Evolutionary conservation across 2,888 invertebrate species (phyloP).

Genomic region (Archips xylosteana): DNA sequence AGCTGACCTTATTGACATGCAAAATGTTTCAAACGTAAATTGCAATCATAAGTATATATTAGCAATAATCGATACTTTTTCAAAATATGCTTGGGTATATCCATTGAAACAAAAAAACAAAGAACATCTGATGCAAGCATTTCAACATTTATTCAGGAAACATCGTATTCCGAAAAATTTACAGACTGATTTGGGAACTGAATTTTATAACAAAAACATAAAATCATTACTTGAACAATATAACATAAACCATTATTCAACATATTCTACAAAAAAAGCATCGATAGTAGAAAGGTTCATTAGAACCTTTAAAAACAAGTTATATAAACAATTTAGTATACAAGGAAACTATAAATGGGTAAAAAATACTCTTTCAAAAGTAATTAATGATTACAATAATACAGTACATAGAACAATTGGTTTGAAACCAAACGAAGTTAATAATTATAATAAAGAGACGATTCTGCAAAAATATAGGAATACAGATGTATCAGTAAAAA

Average conservation of each 20-base stretch:
- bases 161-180: conserved; percentile 2
- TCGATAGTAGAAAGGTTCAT: conserved; percentile 44
- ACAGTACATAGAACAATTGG: conserved; percentile 4
- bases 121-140: background rate
- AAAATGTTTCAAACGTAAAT: background rate
- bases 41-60: conserved; percentile 11
- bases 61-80: conserved; percentile 5
- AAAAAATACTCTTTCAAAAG: background rate
- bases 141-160: background rate
- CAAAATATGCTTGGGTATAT: conserved; percentile 12
- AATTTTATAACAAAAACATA: conserved; percentile 43
- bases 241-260: conserved; percentile 31
- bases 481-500: background rate
- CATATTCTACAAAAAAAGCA: conserved; percentile 41
- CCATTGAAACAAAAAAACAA: conserved; percentile 6
- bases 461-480: background rate
- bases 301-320: background rate
- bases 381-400: conserved; percentile 14
- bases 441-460: conserved; percentile 7
- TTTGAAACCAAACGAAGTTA: background rate
- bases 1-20: conserved; percentile 55
- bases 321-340: conserved; percentile 34
- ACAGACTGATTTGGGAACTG: background rate
- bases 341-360: conserved; percentile 39
- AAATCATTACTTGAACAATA: conserved; percentile 8